Base-by-base conservation (phyloP, 2,888 invertebrate genomes). In the Ophraella communa region DNA sequence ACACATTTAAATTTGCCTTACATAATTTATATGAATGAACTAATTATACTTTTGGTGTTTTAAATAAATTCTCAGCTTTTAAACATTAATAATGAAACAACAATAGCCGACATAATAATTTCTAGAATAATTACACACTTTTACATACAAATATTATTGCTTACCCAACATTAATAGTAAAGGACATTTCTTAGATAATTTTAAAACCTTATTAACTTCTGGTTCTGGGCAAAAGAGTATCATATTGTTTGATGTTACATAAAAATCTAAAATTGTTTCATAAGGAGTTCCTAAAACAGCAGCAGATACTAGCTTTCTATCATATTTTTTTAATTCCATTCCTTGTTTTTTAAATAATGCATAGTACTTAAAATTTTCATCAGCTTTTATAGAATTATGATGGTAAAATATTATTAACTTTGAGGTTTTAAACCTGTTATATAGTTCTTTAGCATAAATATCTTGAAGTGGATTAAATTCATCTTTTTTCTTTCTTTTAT, bases 361-460 rank as follows among this genome's bases (percentile, higher is more conserved):
- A 69, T 84, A 85, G 20, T 91, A 83, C 21, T 89, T 87, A 62
- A 89, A 90, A 71, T 87, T 81, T 0, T 90, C 88, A 63, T 89
- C 88, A 72, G 85, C 83, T n/a, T 80, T 83, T 42, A 92, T 89
- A 0, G 92, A 87, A 82, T 93, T 94, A 54, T 85, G 74, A 77
- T 94, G 94, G 65, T 89, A 85, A 75, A 93, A 86, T 17, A 86
- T 88, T 65, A 93, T 83, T 85, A 93, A 87, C 74, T 87, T 87
- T 0, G 93, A 91, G 55, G 86, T 86, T 55, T 88, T 85, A 72
- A 93, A 87, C 87, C 89, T 88, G 73, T 90, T 85, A 1, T 86
- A 82, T 63, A 90, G 85, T 80, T 94, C 92, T 53, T 86, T 86
- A 0, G 92, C 91, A 62, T 93, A 83, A 52, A 94, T 89, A 63